phyloP scores from a whole-genome alignment of 2,113 vertebrate species.

The Aplodontia rufa region DNA sequence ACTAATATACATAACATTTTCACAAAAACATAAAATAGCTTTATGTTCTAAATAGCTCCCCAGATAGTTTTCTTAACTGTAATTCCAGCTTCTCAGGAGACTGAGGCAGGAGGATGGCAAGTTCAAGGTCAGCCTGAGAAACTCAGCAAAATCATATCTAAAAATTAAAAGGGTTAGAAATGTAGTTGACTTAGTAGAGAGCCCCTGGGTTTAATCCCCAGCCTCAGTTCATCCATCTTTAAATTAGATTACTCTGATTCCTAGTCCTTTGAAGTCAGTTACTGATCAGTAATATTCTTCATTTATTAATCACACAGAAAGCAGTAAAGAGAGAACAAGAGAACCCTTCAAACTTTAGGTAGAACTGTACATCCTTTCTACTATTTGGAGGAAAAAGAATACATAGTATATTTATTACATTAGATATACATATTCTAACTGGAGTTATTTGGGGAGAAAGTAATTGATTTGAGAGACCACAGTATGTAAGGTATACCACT shows the following conservation, averaged over 20 bases:
- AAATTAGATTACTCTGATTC: not conserved
- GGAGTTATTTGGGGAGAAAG: not conserved
- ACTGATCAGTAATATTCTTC: not conserved
- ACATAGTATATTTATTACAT: not conserved
- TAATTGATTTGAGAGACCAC: not conserved
- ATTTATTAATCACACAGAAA: not conserved
- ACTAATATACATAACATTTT: no score
- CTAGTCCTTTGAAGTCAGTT: not conserved
- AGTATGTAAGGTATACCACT: not conserved
- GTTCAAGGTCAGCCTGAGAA: no score
- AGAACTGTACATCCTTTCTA: not conserved
- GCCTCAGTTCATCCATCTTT: not conserved
- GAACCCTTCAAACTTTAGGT: not conserved
- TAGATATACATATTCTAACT: not conserved
- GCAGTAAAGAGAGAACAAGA: not conserved
- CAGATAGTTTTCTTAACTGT: no score
- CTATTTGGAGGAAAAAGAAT: not conserved
- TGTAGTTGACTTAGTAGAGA: no score
- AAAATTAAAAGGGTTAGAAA: no score
- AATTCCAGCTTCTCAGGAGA: no score
- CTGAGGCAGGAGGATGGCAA: no score
- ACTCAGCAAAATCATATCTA: no score
- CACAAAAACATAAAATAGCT: no score
- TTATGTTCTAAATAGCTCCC: no score
- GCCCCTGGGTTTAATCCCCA: no score